A percentile compares a stretch with the other conserved stretches of the same genome.
Conservation (phyloP, 53 echinoderm and acorn worm species). For the Astropecten irregularis region DNA sequence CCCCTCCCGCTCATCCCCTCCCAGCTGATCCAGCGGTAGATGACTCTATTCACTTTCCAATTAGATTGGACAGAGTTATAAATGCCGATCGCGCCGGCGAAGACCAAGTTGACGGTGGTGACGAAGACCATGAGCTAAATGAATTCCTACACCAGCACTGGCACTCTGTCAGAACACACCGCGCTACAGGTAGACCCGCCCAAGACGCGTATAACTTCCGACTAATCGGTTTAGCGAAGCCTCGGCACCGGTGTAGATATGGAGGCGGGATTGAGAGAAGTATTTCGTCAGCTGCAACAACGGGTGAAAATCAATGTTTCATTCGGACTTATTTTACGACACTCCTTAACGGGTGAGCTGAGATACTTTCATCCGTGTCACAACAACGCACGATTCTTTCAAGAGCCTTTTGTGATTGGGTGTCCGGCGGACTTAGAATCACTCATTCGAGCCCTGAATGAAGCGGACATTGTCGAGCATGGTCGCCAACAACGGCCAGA, state of each 20-base stretch:
- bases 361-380: constrained; percentile 36
- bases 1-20: too few relatives aligned
- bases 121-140: neutral
- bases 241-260: neutral
- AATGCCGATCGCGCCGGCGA: too few relatives aligned
- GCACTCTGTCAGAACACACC: constrained; percentile 18
- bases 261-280: neutral
- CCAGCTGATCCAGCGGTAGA: neutral
- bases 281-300: neutral
- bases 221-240: neutral
- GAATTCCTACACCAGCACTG: neutral
- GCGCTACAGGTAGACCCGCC: neutral
- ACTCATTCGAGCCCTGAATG: neutral
- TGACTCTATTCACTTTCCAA: neutral
- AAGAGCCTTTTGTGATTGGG: constrained; percentile 2
- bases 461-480: constrained; percentile 11
- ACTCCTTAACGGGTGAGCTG: constrained; percentile 52
- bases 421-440: neutral
- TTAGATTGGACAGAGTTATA: neutral
- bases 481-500: constrained; percentile 10
- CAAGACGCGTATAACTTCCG: constrained; percentile 43
- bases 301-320: constrained; percentile 49
- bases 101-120: neutral
- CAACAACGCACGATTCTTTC: constrained; percentile 44
- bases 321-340: constrained; percentile 51